Evolutionary conservation across 2,888 invertebrate genomes (phyloP).

Genomic region (Notodromas monacha): DNA sequence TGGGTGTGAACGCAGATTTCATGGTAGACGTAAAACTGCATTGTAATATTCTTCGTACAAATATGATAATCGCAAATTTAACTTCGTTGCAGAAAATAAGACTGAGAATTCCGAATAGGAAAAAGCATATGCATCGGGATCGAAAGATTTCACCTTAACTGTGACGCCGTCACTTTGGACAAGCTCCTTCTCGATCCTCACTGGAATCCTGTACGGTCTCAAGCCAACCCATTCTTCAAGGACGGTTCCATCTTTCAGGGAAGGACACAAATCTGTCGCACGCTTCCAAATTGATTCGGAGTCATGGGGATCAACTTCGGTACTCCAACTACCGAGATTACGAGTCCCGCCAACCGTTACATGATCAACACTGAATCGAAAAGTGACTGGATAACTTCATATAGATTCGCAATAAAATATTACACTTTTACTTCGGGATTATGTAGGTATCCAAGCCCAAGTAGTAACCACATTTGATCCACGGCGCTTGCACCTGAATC

Average conservation of each 20-base stretch:
- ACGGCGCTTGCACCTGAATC: constrained; percentile 36
- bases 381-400: not conserved
- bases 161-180: constrained; percentile 8
- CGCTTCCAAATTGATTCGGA: constrained; percentile 39
- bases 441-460: constrained; percentile 56
- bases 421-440: constrained; percentile 24
- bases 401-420: not conserved
- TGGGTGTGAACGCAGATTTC: too few species aligned
- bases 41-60: too few species aligned
- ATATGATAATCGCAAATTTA: too few species aligned
- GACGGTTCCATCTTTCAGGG: constrained; percentile 20
- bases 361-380: constrained; percentile 19
- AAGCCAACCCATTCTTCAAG: constrained; percentile 48
- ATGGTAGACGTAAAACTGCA: too few species aligned
- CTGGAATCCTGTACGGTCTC: constrained; percentile 33
- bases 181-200: constrained; percentile 17
- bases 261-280: constrained; percentile 38
- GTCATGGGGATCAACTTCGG: constrained; percentile 31
- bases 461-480: constrained; percentile 61
- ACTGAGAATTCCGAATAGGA: too few species aligned
- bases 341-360: constrained; percentile 58
- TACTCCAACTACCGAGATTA: constrained; percentile 41
- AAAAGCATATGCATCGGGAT: too few species aligned
- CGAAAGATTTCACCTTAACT: constrained; percentile 9
- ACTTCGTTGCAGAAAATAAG: too few species aligned